These are phyloP conservation scores for Rhinogobio ventralis DNA, from an alignment of 2,797 vertebrate species.

Conservation along the genomic window DNA sequence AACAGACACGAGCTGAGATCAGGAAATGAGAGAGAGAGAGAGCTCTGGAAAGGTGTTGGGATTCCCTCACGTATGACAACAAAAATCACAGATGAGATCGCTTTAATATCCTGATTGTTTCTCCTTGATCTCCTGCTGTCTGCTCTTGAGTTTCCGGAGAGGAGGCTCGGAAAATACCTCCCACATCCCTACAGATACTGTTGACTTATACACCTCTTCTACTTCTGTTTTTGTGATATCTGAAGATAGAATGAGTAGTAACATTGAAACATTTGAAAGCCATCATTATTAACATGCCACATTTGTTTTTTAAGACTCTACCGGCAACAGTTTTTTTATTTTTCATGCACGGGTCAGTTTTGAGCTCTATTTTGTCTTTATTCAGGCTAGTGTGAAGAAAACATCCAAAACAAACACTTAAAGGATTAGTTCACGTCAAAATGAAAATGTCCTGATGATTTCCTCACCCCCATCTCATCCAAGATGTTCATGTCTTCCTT, in stretches of 20 bases:
- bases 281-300: conserved; percentile 3
- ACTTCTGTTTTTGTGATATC: conserved; percentile 18
- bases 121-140: conserved; percentile 36
- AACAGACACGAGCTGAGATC: conserved; percentile 34
- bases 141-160: background rate
- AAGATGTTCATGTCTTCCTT: too few relatives aligned
- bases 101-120: conserved; percentile 3
- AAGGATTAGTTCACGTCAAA: too few relatives aligned
- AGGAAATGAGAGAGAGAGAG: background rate
- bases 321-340: background rate
- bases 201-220: background rate
- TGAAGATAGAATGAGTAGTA: background rate
- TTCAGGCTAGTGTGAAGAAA: background rate
- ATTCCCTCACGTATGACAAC: conserved; percentile 1
- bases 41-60: background rate
- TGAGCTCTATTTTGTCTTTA: background rate
- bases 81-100: background rate
- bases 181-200: conserved; percentile 18
- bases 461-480: too few relatives aligned
- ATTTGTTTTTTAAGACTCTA: background rate
- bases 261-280: background rate
- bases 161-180: conserved; percentile 35
- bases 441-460: too few relatives aligned
- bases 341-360: background rate
- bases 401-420: background rate